phyloP scores from a whole-genome alignment of 1,140 invertebrate genomes.

The Pogonomyrmex barbatus region DNA sequence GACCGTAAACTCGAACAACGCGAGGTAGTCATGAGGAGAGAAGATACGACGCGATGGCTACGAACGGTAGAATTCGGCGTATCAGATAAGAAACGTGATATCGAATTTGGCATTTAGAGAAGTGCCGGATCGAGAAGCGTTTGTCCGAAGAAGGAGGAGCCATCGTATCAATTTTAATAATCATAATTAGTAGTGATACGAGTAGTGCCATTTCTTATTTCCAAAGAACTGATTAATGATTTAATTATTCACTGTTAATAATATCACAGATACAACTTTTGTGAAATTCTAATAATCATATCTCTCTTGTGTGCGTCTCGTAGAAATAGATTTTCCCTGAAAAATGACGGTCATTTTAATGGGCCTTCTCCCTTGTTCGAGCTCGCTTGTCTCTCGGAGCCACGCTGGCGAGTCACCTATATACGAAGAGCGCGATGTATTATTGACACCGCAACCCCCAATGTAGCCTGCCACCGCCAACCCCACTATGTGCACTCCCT shows the following conservation, averaged over 20 bases:
- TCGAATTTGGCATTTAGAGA: neutral
- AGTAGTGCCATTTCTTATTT: neutral
- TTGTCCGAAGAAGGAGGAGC: neutral
- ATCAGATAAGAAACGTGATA: conserved; percentile 22
- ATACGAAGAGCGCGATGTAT: conserved; percentile 80
- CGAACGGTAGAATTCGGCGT: conserved; percentile 45
- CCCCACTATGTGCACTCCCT: conserved; percentile 76
- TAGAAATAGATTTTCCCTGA: neutral
- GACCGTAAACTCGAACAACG: conserved; percentile 72
- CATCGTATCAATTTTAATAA: neutral
- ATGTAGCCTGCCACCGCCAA: conserved; percentile 80
- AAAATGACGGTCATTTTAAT: neutral
- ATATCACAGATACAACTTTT: neutral
- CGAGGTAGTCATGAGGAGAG: conserved; percentile 66
- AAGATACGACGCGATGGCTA: conserved; percentile 68
- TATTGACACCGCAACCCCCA: conserved; percentile 83
- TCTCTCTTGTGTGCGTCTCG: neutral
- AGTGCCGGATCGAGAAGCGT: neutral
- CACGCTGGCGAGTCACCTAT: conserved; percentile 78
- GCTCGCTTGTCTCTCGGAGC: conserved; percentile 41
- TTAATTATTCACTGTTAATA: neutral
- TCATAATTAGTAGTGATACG: neutral
- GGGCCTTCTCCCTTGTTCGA: conserved; percentile 59
- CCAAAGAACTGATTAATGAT: neutral
- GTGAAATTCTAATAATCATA: neutral